These are phyloP conservation scores for Nemotelus pantherinus DNA, from an alignment of 2,888 invertebrate species.

Conservation along the genomic window DNA sequence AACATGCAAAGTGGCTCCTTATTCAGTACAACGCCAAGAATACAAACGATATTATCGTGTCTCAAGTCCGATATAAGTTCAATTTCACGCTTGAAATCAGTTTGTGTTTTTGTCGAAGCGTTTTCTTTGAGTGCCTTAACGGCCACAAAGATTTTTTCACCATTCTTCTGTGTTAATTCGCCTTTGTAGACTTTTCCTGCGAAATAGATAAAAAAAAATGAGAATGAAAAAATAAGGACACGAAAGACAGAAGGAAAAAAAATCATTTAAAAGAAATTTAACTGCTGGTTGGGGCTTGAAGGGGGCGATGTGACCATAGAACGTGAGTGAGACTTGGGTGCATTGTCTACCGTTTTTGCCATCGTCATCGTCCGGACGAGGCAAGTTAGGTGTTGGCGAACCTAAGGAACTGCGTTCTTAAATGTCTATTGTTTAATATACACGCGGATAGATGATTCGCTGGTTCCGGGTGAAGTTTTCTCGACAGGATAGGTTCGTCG, in stretches of 20 bases:
- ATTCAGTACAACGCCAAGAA: constrained; percentile 89
- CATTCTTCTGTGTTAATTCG: constrained; percentile 76
- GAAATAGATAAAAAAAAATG: background rate
- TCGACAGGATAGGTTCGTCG: background rate
- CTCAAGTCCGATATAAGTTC: constrained; percentile 93
- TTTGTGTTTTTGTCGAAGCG: constrained; percentile 88
- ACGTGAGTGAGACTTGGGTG: too few species aligned
- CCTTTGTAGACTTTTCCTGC: constrained; percentile 90
- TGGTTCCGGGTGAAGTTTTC: background rate
- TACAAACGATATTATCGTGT: constrained; percentile 95
- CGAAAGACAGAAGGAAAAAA: background rate
- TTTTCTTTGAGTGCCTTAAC: constrained; percentile 95
- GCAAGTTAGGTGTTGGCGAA: too few species aligned
- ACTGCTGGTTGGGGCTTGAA: too few species aligned
- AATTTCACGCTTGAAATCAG: constrained; percentile 93
- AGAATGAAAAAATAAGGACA: background rate
- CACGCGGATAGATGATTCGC: background rate
- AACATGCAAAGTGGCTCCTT: constrained; percentile 94
- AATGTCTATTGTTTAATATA: too few species aligned
- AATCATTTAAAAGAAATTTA: background rate
- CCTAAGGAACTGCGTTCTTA: too few species aligned
- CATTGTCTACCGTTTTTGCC: too few species aligned
- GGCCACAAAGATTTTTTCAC: constrained; percentile 82
- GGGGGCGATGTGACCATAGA: too few species aligned
- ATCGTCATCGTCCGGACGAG: too few species aligned